Evolutionary conservation across 2,888 invertebrate species (phyloP).

Genomic region (Alsophila aescularia): DNA sequence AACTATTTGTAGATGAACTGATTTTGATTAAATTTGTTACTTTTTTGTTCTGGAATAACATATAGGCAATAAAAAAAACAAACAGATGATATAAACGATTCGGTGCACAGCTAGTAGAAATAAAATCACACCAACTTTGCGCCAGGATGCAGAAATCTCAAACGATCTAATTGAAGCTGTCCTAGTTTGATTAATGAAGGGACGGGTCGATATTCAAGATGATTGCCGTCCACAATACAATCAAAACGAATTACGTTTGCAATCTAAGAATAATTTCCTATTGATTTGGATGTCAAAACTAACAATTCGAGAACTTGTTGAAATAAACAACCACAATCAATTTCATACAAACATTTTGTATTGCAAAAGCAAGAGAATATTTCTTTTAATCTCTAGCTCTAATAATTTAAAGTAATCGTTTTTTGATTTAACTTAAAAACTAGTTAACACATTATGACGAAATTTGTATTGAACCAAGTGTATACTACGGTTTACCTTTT

Average conservation of each 20-base stretch:
- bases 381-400: no score
- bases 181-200: slow-evolving; percentile 67
- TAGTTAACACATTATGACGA: no score
- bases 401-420: no score
- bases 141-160: slow-evolving; percentile 19
- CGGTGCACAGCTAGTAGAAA: no score
- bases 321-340: neutral
- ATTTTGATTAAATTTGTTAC: no score
- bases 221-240: slow-evolving; percentile 42
- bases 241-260: slow-evolving; percentile 39
- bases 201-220: slow-evolving; percentile 41
- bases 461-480: no score
- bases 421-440: no score
- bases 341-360: neutral
- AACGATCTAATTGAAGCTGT: slow-evolving; percentile 45
- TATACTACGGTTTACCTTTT: no score
- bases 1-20: no score
- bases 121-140: slow-evolving; percentile 24
- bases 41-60: no score
- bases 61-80: no score
- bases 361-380: neutral
- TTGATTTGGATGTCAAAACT: slow-evolving; percentile 30
- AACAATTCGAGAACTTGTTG: slow-evolving; percentile 9
- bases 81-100: no score
- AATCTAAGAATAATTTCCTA: slow-evolving; percentile 31